phyloP scores from a whole-genome alignment of 2,113 vertebrate genomes.

The Psettodes erumei region DNA sequence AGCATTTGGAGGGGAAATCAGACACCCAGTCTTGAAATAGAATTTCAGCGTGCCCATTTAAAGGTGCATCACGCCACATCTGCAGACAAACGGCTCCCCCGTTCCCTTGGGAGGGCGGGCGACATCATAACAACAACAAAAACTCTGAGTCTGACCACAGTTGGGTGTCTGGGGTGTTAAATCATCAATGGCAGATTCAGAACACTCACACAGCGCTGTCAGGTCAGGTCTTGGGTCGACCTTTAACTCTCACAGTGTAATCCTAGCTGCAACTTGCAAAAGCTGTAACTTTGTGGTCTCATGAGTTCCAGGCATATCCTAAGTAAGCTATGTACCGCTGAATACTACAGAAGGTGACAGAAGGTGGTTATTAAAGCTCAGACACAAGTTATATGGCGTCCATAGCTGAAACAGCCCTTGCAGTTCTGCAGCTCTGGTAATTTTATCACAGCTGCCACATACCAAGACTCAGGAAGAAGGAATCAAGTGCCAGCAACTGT shows the following conservation, averaged over 20 bases:
- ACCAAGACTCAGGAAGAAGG: constrained; percentile 25
- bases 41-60: constrained; percentile 51
- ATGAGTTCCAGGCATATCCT: neutral
- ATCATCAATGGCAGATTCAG: constrained; percentile 28
- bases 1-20: constrained; percentile 31
- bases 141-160: constrained; percentile 23
- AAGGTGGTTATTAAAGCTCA: neutral
- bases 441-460: constrained; percentile 61
- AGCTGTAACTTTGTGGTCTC: neutral
- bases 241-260: constrained; percentile 44
- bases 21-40: constrained; percentile 58
- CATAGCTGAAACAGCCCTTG: constrained; percentile 1
- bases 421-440: constrained; percentile 38
- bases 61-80: constrained; percentile 57
- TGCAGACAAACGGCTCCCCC: constrained; percentile 13
- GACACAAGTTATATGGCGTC: neutral
- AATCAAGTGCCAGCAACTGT: constrained; percentile 37
- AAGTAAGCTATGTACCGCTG: neutral
- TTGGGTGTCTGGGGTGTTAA: constrained; percentile 45
- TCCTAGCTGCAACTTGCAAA: constrained; percentile 30
- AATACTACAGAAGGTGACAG: neutral
- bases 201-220: constrained; percentile 36
- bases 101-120: neutral
- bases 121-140: constrained; percentile 21
- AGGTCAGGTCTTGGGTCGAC: constrained; percentile 44